Evolutionary conservation across 2,888 invertebrate genomes (phyloP).

Genomic region (Anagyrus pseudococci): DNA sequence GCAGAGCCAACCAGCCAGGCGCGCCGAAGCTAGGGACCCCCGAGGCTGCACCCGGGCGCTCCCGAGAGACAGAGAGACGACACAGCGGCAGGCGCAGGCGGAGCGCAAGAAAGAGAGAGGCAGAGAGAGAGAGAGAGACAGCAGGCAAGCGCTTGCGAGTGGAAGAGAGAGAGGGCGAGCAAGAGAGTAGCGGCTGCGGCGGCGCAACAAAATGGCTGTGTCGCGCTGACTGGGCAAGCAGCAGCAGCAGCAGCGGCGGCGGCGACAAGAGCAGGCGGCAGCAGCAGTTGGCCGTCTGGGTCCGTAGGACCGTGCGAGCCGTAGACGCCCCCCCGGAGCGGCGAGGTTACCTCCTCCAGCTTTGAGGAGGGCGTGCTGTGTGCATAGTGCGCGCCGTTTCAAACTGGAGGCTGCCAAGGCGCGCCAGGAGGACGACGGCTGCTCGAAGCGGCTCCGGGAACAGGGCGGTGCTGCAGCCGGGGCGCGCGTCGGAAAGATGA

Average conservation of each 20-base stretch:
- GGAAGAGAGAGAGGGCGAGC: slow-evolving; percentile 11
- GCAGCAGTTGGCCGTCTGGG: too few relatives aligned
- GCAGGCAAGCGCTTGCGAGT: too few relatives aligned
- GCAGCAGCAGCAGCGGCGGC: too few relatives aligned
- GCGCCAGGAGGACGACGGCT: neutral
- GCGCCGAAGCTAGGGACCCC: too few relatives aligned
- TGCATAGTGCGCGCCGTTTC: neutral
- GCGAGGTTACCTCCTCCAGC: too few relatives aligned
- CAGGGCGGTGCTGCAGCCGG: slow-evolving; percentile 4
- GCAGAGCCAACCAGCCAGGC: too few relatives aligned
- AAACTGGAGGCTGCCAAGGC: slow-evolving; percentile 36
- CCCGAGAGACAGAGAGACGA: slow-evolving; percentile 13
- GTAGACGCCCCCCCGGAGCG: slow-evolving; percentile 40
- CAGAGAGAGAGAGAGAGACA: slow-evolving; percentile 13
- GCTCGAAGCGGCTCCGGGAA: slow-evolving; percentile 32
- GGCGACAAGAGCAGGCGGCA: too few relatives aligned
- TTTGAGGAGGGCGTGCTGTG: too few relatives aligned
- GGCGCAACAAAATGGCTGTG: slow-evolving; percentile 51
- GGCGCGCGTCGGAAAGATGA: slow-evolving; percentile 47
- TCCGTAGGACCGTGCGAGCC: too few relatives aligned
- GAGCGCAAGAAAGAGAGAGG: slow-evolving; percentile 2
- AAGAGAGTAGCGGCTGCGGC: slow-evolving; percentile 33
- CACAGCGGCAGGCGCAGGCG: too few relatives aligned
- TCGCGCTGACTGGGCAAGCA: slow-evolving; percentile 48
- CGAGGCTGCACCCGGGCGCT: too few relatives aligned